Evolutionary conservation across 2,888 invertebrate genomes (phyloP), one percentile per base, ranked within the genome.

Genomic region (Salpingus planirostris): DNA sequence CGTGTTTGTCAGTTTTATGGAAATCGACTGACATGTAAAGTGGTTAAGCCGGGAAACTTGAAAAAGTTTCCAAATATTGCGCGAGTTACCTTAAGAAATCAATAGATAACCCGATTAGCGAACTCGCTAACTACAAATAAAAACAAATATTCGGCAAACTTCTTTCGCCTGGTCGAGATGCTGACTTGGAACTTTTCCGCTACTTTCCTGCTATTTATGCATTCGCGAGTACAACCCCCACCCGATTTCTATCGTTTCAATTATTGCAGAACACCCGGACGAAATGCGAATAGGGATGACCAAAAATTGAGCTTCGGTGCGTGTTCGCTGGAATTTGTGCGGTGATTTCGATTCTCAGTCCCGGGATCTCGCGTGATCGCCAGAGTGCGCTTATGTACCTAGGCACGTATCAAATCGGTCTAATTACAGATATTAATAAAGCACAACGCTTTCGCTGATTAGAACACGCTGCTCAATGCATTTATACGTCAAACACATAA

Each of bases 401-500:
- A 18, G 8, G 18, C 18, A 18, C 43, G 39, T 43, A 43, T 49
- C 40, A 42, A 41, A 40, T 35, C 27, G 25, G 37, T 42, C 43
- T 45, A 49, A 50, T 47, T 45, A 46, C 42, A 24, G 28, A 40
- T 49, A 47, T 49, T 45, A 47, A 49, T 43, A 47, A 49, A 46
- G 46, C 39, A 45, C 38, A 27, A 36, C 37, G 49, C 42, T 43
- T 45, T 49, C 40, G 42, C 41, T 44, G 47, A 50, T 52, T 49
- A 52, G 38, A 39, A 34, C 43, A 30, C 42, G 33, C 43, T 46
- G 44, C 41, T 42, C 47, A 49, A 47, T 49, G 42, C 45, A 45
- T 40, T 44, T 42, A 33, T 32, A 49, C 46, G 50, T 50, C 50
- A 50, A 46, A 43, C 42, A 43, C 48, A 49, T 47, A 48, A 49